A percentile compares a stretch with the other conserved stretches of the same genome.
These are phyloP conservation scores for Drosophila lowei DNA, from an alignment of 1,140 invertebrate species.

Conservation along the genomic window DNA sequence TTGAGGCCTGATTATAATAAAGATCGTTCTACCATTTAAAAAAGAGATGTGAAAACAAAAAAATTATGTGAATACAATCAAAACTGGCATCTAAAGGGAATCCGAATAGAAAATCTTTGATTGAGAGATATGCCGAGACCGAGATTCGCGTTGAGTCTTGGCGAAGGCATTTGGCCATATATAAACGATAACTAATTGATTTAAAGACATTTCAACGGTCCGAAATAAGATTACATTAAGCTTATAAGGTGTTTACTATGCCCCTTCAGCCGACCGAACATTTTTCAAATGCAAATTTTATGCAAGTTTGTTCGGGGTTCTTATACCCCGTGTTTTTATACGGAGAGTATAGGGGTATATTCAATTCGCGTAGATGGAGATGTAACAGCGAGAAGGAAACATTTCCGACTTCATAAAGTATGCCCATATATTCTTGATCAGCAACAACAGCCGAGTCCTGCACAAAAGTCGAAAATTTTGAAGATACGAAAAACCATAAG, in stretches of 20 bases:
- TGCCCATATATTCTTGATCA: no score
- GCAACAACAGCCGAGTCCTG: no score
- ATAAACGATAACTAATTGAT: slow-evolving; percentile 49
- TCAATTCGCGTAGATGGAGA: no score
- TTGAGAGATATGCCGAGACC: slow-evolving; percentile 24
- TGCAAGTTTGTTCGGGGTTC: slow-evolving; percentile 8
- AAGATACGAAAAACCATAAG: no score
- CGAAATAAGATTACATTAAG: slow-evolving; percentile 67
- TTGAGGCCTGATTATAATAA: not conserved
- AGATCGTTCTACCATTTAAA: slow-evolving; percentile 4
- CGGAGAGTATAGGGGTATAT: no score
- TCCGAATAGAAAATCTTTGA: slow-evolving; percentile 2
- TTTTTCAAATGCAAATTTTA: slow-evolving; percentile 61
- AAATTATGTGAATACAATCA: not conserved
- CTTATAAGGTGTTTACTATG: slow-evolving; percentile 76
- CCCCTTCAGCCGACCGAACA: not conserved
- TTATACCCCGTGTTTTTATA: no score
- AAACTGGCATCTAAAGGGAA: not conserved
- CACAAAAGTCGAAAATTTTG: no score
- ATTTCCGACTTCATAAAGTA: no score
- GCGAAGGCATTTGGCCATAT: slow-evolving; percentile 33
- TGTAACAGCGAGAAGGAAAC: no score
- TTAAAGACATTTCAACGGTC: slow-evolving; percentile 62
- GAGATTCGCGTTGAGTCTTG: not conserved
- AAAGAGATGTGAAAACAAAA: slow-evolving; percentile 12